phyloP scores from a whole-genome alignment of 2,888 invertebrate species.

The Embidobia sp. region DNA sequence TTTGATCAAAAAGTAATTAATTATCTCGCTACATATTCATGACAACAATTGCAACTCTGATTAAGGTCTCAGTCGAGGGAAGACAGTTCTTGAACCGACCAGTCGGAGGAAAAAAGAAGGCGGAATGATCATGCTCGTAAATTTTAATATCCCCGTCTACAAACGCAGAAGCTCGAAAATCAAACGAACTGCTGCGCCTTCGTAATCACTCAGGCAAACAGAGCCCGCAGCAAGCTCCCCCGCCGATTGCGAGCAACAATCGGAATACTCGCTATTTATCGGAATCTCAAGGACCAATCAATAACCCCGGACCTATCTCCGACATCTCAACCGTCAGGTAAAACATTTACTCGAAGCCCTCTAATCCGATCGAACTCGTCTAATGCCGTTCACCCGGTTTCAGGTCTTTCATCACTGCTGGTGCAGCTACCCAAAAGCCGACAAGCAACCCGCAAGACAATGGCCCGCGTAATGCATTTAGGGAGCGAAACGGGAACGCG shows the following conservation, averaged over 20 bases:
- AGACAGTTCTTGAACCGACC: no score
- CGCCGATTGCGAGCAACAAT: constrained; percentile 31
- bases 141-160: no score
- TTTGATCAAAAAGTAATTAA: no score
- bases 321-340: constrained; percentile 33
- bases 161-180: constrained; percentile 21
- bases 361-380: constrained; percentile 50
- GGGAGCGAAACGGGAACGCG: constrained; percentile 7
- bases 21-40: no score
- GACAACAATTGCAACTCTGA: no score
- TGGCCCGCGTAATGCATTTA: constrained; percentile 19
- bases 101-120: no score
- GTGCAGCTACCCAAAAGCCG: no score
- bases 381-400: constrained; percentile 48
- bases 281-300: constrained; percentile 52
- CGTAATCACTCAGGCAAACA: constrained; percentile 39
- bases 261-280: constrained; percentile 44
- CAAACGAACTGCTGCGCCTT: constrained; percentile 26
- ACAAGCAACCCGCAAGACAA: constrained; percentile 25
- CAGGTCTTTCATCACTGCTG: constrained; percentile 43
- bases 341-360: constrained; percentile 45
- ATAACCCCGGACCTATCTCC: constrained; percentile 36
- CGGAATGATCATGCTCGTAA: no score
- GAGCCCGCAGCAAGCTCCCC: constrained; percentile 10
- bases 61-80: no score